Conservation (phyloP, 1,140 invertebrate species). For the Drosophila pachea region DNA sequence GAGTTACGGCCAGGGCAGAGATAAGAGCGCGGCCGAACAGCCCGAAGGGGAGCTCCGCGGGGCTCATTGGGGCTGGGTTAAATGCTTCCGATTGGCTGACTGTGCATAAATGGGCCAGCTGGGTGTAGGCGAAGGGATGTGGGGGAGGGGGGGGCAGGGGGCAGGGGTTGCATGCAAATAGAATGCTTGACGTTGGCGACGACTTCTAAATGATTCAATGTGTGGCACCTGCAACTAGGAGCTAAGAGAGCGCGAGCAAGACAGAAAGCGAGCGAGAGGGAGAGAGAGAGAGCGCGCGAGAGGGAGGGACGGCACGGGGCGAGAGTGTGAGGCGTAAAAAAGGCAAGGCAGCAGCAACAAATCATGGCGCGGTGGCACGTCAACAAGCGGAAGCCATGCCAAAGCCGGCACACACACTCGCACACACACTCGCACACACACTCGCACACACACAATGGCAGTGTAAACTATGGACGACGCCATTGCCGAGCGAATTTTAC, state of each 20-base stretch:
- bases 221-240: conserved; percentile 42
- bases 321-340: conserved; percentile 6
- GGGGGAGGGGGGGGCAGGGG: not conserved
- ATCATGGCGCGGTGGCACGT: conserved; percentile 49
- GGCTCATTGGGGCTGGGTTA: not conserved
- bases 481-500: conserved; percentile 61
- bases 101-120: not conserved
- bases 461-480: conserved; percentile 66
- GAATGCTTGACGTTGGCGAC: conserved; percentile 16
- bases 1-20: conserved; percentile 17
- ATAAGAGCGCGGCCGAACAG: not conserved
- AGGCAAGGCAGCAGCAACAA: conserved; percentile 46
- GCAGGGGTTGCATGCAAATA: conserved; percentile 29
- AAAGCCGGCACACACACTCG: conserved; percentile 34
- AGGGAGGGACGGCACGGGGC: conserved; percentile 13
- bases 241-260: not conserved
- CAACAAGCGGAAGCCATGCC: conserved; percentile 64
- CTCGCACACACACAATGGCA: conserved; percentile 40
- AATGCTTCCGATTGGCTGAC: conserved; percentile 10
- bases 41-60: not conserved
- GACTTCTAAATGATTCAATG: conserved; percentile 62
- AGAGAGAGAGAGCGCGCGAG: not conserved
- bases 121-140: not conserved
- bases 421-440: conserved; percentile 16
- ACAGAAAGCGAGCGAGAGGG: not conserved